phyloP scores from a whole-genome alignment of 2,797 vertebrate species.

The Valencia hispanica region DNA sequence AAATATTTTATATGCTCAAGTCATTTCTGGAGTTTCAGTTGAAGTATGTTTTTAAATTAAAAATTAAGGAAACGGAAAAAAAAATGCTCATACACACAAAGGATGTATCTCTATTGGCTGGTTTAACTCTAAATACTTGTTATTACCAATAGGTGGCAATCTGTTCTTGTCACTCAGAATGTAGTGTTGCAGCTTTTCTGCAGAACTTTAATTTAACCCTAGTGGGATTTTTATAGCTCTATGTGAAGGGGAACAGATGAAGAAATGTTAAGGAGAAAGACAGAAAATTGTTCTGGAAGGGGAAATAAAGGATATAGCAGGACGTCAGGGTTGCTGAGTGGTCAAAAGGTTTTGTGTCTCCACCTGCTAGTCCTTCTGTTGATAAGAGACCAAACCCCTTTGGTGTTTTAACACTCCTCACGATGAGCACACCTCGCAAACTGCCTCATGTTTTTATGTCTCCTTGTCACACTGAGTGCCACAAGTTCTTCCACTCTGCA shows the following conservation, averaged over 20 bases:
- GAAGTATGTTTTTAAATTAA: constrained; percentile 34
- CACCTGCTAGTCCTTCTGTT: constrained; percentile 72
- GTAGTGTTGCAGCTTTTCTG: constrained; percentile 29
- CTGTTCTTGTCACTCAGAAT: constrained; percentile 64
- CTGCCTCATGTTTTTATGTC: constrained; percentile 34
- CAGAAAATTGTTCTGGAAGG: constrained; percentile 20
- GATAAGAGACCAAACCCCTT: constrained; percentile 46
- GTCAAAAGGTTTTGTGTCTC: constrained; percentile 59
- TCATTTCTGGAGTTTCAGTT: constrained; percentile 40
- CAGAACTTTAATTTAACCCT: constrained; percentile 52
- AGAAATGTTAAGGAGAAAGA: constrained; percentile 31
- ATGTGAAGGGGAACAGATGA: constrained; percentile 18
- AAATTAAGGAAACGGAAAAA: not conserved
- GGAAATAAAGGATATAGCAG: constrained; percentile 47
- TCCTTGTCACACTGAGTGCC: constrained; percentile 49
- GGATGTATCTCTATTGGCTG: constrained; percentile 33
- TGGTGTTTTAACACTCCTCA: constrained; percentile 46
- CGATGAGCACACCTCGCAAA: constrained; percentile 39
- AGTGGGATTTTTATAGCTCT: constrained; percentile 58
- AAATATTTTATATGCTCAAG: constrained; percentile 37
- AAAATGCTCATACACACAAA: not conserved
- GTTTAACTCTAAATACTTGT: constrained; percentile 43
- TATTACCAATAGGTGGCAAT: constrained; percentile 78
- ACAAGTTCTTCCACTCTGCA: constrained; percentile 78
- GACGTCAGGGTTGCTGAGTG: constrained; percentile 57